Percentiles rank a stretch among this genome's conserved stretches.
phyloP scores from a whole-genome alignment of 2,797 vertebrate species.

The Xiphorhynchus erythropygius region DNA sequence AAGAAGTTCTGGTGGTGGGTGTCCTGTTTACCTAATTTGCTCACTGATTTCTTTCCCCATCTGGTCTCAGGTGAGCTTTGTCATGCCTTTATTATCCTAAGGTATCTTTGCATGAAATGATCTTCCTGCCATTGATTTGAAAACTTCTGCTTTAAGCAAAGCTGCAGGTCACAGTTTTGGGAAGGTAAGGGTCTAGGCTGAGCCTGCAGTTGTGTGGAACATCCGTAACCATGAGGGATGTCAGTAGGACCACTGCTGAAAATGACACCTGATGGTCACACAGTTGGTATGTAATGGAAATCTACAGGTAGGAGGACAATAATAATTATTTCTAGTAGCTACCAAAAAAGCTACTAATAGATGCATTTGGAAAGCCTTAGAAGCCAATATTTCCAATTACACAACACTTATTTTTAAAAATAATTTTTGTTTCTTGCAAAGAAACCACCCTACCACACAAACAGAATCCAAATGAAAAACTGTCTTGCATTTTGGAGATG shows the following conservation, averaged over 20 bases:
- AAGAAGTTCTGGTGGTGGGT: not conserved
- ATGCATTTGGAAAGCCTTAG: not conserved
- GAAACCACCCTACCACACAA: not conserved
- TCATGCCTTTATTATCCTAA: not conserved
- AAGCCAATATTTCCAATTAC: not conserved
- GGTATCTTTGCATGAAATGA: not conserved
- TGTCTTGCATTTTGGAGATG: not conserved
- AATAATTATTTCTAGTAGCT: not conserved
- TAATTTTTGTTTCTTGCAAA: not conserved
- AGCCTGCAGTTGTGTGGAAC: not conserved
- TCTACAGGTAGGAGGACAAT: not conserved
- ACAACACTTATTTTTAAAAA: not conserved
- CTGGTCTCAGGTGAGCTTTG: not conserved
- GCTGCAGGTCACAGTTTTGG: not conserved
- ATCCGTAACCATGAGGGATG: not conserved
- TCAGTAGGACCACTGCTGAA: not conserved
- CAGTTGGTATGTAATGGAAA: not conserved
- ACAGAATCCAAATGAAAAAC: not conserved
- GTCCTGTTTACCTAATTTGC: not conserved
- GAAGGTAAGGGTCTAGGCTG: not conserved
- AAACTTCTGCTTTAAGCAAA: not conserved
- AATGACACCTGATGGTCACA: fast-evolving
- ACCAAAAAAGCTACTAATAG: not conserved
- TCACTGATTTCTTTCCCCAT: not conserved
- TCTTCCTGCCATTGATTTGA: not conserved